Evolutionary conservation across 2,113 vertebrate genomes (phyloP).

Genomic region (Columba livia): DNA sequence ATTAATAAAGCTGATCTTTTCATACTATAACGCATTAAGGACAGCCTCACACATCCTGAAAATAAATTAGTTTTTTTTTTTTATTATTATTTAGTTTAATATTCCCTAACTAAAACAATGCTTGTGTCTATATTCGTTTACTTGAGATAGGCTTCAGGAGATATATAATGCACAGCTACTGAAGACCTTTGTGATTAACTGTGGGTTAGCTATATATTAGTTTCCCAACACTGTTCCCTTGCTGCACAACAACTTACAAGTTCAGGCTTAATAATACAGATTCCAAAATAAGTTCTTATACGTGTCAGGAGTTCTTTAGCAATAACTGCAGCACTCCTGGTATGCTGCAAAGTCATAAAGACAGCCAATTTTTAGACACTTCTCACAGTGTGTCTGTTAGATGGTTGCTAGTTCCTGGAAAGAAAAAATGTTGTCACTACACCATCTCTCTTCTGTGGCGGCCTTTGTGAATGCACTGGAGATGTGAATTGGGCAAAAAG

Average conservation of each 20-base stretch:
- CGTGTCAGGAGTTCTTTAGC: neutral
- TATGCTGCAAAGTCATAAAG: neutral
- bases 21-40: neutral
- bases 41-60: neutral
- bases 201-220: neutral
- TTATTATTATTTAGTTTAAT: neutral
- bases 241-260: neutral
- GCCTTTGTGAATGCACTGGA: neutral
- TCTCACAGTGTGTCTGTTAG: neutral
- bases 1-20: neutral
- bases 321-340: neutral
- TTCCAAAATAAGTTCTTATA: neutral
- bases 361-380: neutral
- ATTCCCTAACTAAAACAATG: neutral
- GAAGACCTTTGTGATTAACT: neutral
- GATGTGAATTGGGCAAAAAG: neutral
- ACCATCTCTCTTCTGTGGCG: accelerated
- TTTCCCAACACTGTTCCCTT: neutral
- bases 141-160: neutral
- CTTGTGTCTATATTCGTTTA: neutral
- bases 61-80: neutral
- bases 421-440: neutral
- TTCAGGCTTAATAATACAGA: neutral
- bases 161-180: neutral
- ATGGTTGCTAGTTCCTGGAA: neutral